Evolutionary conservation across 1,140 invertebrate genomes (phyloP).

Genomic region (Pseudobourletiella spinata): DNA sequence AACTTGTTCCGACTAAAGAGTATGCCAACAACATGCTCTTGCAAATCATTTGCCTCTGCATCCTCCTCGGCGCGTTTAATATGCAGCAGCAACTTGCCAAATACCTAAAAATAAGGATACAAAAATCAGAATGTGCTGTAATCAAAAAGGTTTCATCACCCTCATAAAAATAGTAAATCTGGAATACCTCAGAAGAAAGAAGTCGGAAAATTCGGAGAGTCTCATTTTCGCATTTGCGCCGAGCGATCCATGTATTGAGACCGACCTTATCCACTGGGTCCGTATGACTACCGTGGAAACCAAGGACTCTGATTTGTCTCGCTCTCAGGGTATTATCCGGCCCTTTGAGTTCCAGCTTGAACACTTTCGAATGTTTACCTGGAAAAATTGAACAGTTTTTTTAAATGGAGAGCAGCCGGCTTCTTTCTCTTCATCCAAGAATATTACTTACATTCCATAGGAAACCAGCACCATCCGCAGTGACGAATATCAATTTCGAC

Average conservation of each 20-base stretch:
- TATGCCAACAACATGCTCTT: constrained; percentile 95
- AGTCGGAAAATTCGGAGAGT: constrained; percentile 88
- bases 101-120: too few relatives aligned
- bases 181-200: constrained; percentile 82
- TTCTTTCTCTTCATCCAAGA: too few relatives aligned
- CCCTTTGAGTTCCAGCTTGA: constrained; percentile 79
- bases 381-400: neutral
- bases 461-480: constrained; percentile 78
- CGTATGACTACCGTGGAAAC: constrained; percentile 40
- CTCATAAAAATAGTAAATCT: too few relatives aligned
- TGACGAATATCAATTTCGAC: constrained; percentile 72
- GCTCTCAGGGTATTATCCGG: constrained; percentile 81
- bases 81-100: constrained; percentile 74
- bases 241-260: constrained; percentile 56
- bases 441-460: constrained; percentile 55
- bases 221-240: constrained; percentile 80
- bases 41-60: constrained; percentile 66
- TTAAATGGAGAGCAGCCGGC: neutral
- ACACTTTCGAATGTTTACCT: constrained; percentile 39
- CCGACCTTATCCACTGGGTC: constrained; percentile 28
- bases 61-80: constrained; percentile 43
- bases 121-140: too few relatives aligned
- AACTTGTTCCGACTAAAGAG: constrained; percentile 88
- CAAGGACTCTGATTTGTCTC: constrained; percentile 64
- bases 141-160: too few relatives aligned